phyloP scores from a whole-genome alignment of 2,797 vertebrate species.

The Adrianichthys oophorus region DNA sequence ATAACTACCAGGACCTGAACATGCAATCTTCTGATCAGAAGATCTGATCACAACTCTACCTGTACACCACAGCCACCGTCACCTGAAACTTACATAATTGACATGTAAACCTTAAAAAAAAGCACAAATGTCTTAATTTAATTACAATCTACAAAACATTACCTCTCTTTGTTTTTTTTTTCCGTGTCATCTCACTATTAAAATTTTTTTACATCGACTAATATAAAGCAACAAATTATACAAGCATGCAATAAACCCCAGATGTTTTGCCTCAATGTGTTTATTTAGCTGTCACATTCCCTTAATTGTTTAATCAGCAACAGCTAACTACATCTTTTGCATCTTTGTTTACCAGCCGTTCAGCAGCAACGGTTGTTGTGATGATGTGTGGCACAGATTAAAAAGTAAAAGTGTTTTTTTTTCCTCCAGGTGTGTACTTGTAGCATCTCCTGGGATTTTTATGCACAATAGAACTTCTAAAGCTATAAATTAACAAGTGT shows the following conservation, averaged over 20 bases:
- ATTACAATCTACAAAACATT: no score
- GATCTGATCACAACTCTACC: no score
- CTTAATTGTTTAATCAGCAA: conserved; percentile 66
- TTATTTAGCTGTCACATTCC: conserved; percentile 66
- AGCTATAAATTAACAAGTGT: conserved; percentile 51
- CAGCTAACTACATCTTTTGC: conserved; percentile 66
- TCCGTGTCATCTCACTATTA: background rate
- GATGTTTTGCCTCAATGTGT: conserved; percentile 55
- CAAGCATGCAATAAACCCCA: conserved; percentile 29
- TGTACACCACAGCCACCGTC: no score
- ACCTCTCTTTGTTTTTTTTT: no score
- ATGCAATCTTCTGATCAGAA: no score
- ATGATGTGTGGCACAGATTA: conserved; percentile 10
- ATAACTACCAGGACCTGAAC: no score
- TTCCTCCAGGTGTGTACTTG: conserved; percentile 51
- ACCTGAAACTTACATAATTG: no score
- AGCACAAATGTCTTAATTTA: no score
- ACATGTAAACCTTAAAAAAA: no score
- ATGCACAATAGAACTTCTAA: conserved; percentile 22
- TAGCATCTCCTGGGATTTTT: conserved; percentile 56
- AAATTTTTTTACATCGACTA: conserved; percentile 13
- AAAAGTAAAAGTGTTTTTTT: background rate
- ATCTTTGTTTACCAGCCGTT: conserved; percentile 65
- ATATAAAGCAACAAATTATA: conserved; percentile 11
- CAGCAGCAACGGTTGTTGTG: conserved; percentile 58